Percentiles rank a stretch among this genome's conserved stretches.
Conservation (phyloP, 2,113 vertebrate species). For the Coryphaenoides rupestris region DNA sequence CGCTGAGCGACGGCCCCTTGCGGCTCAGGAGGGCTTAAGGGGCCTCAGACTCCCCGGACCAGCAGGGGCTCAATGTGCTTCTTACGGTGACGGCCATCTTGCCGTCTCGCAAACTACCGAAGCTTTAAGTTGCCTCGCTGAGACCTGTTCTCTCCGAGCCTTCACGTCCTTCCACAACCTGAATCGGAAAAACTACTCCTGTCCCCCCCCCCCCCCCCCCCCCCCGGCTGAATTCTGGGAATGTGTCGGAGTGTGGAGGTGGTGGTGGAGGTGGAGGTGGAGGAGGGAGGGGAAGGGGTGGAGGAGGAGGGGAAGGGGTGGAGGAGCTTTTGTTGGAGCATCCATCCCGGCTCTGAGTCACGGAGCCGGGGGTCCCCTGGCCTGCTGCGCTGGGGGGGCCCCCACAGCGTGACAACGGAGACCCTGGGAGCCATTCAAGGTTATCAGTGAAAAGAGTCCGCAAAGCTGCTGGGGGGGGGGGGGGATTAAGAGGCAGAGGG, state of each 20-base stretch:
- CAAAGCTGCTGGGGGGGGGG: constrained; percentile 46
- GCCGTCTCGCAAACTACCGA: no score
- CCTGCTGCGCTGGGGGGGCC: constrained; percentile 50
- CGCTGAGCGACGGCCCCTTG: no score
- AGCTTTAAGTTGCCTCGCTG: no score
- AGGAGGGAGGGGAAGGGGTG: no score
- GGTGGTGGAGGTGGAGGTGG: no score
- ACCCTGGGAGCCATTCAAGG: constrained; percentile 54
- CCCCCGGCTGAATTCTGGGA: constrained; percentile 35
- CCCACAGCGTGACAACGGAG: constrained; percentile 56
- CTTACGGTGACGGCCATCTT: no score
- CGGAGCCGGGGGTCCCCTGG: constrained; percentile 45
- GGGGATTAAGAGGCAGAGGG: constrained; percentile 16
- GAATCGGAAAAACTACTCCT: constrained; percentile 51
- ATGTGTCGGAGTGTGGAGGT: constrained; percentile 47
- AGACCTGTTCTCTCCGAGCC: no score
- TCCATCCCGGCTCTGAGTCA: constrained; percentile 62
- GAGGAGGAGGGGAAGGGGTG: no score
- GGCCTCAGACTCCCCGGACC: no score
- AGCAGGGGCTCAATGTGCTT: no score
- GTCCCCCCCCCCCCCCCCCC: constrained; percentile 54
- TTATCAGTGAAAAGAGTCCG: constrained; percentile 62
- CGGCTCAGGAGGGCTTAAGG: no score
- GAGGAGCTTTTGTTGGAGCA: constrained; percentile 53
- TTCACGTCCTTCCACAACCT: constrained; percentile 40